These are phyloP conservation scores for Marmota monax DNA, from an alignment of 2,113 vertebrate species.

Conservation along the genomic window DNA sequence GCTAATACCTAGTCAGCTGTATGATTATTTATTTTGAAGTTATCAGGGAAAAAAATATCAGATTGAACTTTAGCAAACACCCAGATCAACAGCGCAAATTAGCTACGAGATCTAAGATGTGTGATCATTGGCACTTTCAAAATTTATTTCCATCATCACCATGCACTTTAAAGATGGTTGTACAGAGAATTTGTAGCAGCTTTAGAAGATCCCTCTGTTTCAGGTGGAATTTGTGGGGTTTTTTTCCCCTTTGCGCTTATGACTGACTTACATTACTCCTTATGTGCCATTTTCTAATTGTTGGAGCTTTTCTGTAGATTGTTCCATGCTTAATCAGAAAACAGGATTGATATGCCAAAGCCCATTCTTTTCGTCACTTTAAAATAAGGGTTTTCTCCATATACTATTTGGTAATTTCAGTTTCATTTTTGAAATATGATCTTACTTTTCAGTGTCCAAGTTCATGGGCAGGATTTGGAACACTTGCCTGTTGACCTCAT, in stretches of 20 bases:
- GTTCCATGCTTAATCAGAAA: background rate
- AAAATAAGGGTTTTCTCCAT: background rate
- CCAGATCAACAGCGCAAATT: background rate
- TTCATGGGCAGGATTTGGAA: background rate
- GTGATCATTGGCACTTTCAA: background rate
- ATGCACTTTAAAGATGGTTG: background rate
- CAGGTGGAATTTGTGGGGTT: background rate
- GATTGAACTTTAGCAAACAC: background rate
- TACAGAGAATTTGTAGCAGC: background rate
- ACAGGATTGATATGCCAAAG: background rate
- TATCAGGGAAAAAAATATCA: background rate
- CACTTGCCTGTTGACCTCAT: background rate
- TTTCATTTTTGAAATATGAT: background rate
- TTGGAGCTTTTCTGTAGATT: background rate
- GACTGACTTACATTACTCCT: background rate
- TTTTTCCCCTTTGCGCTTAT: background rate
- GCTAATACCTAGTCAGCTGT: background rate
- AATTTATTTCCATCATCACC: background rate
- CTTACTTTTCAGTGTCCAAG: background rate
- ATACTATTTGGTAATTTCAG: background rate
- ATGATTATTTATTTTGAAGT: background rate
- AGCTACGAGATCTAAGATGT: background rate
- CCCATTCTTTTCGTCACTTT: background rate
- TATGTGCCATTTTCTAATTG: background rate
- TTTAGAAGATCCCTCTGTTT: background rate